phyloP scores from a whole-genome alignment of 2,113 vertebrate genomes.

The Hippocampus comes region DNA sequence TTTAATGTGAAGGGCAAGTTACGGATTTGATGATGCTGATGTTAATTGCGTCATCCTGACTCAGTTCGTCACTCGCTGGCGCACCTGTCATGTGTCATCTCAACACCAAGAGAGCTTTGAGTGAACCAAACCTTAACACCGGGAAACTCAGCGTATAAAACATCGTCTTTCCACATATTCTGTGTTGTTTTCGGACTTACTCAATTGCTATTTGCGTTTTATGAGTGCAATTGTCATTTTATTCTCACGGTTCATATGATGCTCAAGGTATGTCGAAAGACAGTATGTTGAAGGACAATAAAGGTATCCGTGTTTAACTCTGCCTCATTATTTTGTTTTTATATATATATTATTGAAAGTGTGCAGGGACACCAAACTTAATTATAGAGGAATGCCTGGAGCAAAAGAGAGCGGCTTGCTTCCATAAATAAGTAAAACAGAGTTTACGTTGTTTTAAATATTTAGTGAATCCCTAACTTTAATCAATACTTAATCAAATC shows the following conservation, averaged over 20 bases:
- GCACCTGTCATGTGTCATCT: not conserved
- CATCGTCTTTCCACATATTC: no score
- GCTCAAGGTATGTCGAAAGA: not conserved
- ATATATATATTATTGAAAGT: not conserved
- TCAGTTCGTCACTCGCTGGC: conserved; percentile 13
- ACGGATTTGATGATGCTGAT: conserved; percentile 17
- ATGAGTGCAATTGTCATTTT: not conserved
- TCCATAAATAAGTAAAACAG: not conserved
- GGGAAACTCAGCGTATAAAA: no score
- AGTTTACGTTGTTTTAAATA: not conserved
- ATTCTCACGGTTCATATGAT: not conserved
- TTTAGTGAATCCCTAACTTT: not conserved
- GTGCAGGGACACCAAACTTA: not conserved
- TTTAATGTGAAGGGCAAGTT: conserved; percentile 26
- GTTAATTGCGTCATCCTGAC: conserved; percentile 17
- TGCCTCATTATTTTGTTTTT: no score
- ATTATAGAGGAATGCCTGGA: not conserved
- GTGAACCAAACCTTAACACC: not conserved
- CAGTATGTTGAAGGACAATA: not conserved
- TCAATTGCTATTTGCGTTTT: no score
- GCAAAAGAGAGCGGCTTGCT: not conserved
- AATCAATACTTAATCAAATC: conserved; percentile 15
- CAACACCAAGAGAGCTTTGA: not conserved
- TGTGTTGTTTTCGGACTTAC: no score
- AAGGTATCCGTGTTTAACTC: not conserved